A percentile compares a stretch with the other conserved stretches of the same genome.
phyloP scores from a whole-genome alignment of 2,888 invertebrate species.

The Philopedon plagiatum region DNA sequence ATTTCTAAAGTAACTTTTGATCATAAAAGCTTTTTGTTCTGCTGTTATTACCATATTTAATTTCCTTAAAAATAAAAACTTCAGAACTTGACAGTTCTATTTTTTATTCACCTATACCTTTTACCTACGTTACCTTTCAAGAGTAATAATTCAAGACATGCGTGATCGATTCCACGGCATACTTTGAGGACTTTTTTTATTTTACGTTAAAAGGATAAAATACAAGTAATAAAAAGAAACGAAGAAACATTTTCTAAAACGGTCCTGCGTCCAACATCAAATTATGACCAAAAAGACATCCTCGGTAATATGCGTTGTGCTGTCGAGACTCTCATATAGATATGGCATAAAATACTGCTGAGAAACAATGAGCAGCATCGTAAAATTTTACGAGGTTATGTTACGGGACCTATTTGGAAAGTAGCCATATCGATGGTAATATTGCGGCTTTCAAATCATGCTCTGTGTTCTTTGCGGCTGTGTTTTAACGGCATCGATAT shows the following conservation, averaged over 20 bases:
- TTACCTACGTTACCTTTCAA: no score
- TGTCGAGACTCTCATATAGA: slow-evolving; percentile 55
- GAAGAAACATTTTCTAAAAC: slow-evolving; percentile 8
- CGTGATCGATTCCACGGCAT: no score
- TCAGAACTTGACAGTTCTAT: no score
- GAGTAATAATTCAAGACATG: no score
- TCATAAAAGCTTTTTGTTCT: no score
- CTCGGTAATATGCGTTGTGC: slow-evolving; percentile 33
- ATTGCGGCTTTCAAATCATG: slow-evolving; percentile 41
- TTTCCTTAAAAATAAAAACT: no score
- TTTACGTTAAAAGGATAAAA: no score
- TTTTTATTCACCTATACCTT: no score
- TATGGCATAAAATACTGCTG: slow-evolving; percentile 64
- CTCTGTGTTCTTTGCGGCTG: slow-evolving; percentile 2
- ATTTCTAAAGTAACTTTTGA: no score
- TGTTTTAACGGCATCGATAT: slow-evolving; percentile 23
- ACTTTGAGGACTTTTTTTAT: no score
- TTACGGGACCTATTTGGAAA: slow-evolving; percentile 55
- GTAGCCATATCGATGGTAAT: slow-evolving; percentile 43
- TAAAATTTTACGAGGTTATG: slow-evolving; percentile 64
- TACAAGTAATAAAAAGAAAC: no score
- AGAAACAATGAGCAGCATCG: slow-evolving; percentile 62
- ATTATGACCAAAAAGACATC: slow-evolving; percentile 39
- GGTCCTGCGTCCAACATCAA: slow-evolving; percentile 27
- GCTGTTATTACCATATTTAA: no score